Base-by-base conservation (phyloP, 2,888 invertebrate species). In the Hedychridium roseum region DNA sequence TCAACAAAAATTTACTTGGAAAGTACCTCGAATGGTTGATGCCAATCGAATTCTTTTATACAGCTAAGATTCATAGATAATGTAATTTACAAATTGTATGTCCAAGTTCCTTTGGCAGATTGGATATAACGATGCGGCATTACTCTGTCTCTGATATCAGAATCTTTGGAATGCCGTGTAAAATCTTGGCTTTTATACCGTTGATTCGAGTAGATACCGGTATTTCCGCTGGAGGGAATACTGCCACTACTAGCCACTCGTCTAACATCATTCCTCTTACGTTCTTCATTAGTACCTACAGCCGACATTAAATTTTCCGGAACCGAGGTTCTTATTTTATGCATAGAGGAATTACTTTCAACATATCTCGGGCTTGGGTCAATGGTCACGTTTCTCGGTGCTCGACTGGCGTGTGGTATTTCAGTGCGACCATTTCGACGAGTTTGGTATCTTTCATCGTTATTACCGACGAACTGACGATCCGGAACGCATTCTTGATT, bases 41-140 rank as follows among this genome's bases (percentile, higher is more conserved):
- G n/a, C n/a, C n/a, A n/a, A n/a, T n/a, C n/a, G n/a, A n/a, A n/a
- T n/a, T n/a, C n/a, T n/a, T n/a, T n/a, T n/a, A n/a, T n/a, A n/a
- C n/a, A n/a, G n/a, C n/a, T n/a, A n/a, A n/a, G n/a, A n/a, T n/a
- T n/a, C n/a, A n/a, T n/a, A n/a, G n/a, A n/a, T n/a, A n/a, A n/a
- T n/a, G n/a, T 16, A 49, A 53, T 26, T 63, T 63, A 75, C 39
- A 74, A 70, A 47, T 74, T 73, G 44, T 71, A 76, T 9, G 72
- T 74, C 74, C 74, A 75, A 43, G 71, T 74, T 54, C 73, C 74
- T 62, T 71, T 74, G 17, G 71, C 70, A 14, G 73, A 70, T 37
- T 76, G 72, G 43, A 76, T 75, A 44, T 76, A 74, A 14, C 72
- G 68, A 42, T 67, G 43, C 4, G 70, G 66, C 1, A 60, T 50